Evolutionary conservation across 1,140 invertebrate species (phyloP).

Genomic region (Eriocheir sinensis): DNA sequence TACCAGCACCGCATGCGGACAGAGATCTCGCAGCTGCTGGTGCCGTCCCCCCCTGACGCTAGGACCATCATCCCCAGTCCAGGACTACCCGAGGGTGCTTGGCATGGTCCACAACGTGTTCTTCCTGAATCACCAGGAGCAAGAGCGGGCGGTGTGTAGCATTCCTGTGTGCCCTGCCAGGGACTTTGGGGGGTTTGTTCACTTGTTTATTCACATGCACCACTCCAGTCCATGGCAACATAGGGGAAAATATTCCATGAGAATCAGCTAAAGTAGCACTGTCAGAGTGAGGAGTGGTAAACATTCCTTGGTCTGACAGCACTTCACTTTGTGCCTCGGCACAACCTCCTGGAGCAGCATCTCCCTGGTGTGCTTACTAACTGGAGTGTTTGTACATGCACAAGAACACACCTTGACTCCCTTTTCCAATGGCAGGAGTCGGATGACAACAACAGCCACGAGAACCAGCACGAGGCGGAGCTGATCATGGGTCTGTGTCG

Average conservation of each 20-base stretch:
- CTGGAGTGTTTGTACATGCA: too few species aligned
- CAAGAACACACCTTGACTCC: too few species aligned
- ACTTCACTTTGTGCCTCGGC: background rate
- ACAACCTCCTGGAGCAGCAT: too few species aligned
- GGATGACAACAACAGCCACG: conserved; percentile 58
- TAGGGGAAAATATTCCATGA: background rate
- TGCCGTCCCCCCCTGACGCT: conserved; percentile 63
- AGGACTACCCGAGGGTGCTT: background rate
- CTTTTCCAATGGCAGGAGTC: background rate
- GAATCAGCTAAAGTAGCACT: background rate
- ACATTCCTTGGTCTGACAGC: background rate
- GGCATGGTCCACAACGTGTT: conserved; percentile 66
- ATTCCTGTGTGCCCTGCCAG: background rate
- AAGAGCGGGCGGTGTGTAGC: conserved; percentile 57
- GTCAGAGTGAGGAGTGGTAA: too few species aligned
- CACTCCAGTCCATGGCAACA: background rate
- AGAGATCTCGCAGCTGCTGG: conserved; percentile 60
- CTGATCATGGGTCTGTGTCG: conserved; percentile 65
- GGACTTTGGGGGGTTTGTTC: background rate
- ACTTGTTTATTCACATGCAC: background rate
- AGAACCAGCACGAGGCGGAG: conserved; percentile 61
- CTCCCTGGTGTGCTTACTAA: too few species aligned
- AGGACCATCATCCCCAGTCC: conserved; percentile 67
- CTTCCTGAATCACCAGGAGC: conserved; percentile 70
- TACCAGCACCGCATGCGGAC: conserved; percentile 77